A percentile compares a stretch with the other conserved stretches of the same genome.
These are phyloP conservation scores for Apamea epomidion DNA, from an alignment of 2,888 invertebrate genomes.

Conservation along the genomic window DNA sequence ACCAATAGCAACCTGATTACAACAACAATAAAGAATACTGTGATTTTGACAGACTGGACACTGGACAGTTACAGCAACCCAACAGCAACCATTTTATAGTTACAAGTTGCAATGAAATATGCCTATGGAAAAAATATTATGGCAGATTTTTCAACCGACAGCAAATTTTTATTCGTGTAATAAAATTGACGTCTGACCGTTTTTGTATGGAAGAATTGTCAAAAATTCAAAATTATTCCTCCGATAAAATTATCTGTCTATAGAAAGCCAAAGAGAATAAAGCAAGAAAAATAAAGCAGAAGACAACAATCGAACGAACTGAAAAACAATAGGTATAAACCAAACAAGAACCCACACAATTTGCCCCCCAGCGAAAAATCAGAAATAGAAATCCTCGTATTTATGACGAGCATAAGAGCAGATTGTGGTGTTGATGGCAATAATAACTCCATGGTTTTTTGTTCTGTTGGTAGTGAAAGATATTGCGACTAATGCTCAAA, in stretches of 20 bases:
- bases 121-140: too few species aligned
- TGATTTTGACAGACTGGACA: too few species aligned
- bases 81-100: neutral
- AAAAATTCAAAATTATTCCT: too few species aligned
- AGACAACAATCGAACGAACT: neutral
- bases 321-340: conserved; percentile 3
- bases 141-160: too few species aligned
- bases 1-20: too few species aligned
- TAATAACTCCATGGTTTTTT: conserved; percentile 68
- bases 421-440: conserved; percentile 61
- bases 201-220: too few species aligned
- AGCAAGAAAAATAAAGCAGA: conserved; percentile 9
- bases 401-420: conserved; percentile 58
- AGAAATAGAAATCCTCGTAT: conserved; percentile 54
- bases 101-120: neutral
- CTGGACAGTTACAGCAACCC: too few species aligned
- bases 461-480: conserved; percentile 70
- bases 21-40: too few species aligned
- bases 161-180: too few species aligned
- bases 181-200: too few species aligned
- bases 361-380: conserved; percentile 22
- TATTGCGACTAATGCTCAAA: conserved; percentile 75
- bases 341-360: conserved; percentile 8
- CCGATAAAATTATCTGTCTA: too few species aligned
- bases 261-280: neutral